A percentile compares a stretch with the other conserved stretches of the same genome.
Evolutionary conservation across 2,113 vertebrate species (phyloP).

Genomic region (Oreochromis niloticus): DNA sequence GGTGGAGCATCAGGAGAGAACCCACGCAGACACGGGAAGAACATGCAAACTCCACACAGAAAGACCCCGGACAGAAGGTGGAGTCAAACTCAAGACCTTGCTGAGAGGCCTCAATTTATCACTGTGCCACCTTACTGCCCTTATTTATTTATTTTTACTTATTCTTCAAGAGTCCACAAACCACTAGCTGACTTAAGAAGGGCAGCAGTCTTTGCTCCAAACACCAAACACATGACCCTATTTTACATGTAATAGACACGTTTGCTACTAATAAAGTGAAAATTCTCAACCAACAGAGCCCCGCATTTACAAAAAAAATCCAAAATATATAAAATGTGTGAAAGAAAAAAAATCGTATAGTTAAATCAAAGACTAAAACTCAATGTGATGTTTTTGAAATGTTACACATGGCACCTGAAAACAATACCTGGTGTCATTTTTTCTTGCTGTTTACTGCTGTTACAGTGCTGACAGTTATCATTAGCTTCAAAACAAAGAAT

Average conservation of each 20-base stretch:
- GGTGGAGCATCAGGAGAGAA: not conserved
- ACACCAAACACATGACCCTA: fast-evolving
- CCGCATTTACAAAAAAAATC: not conserved
- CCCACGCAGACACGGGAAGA: not conserved
- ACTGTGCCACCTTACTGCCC: fast-evolving
- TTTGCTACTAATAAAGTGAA: not conserved
- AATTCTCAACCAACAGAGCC: fast-evolving
- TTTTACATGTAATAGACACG: fast-evolving
- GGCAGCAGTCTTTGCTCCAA: fast-evolving
- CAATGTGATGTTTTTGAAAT: not conserved
- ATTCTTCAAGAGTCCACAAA: fast-evolving
- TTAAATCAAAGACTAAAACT: not conserved
- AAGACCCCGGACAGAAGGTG: not conserved
- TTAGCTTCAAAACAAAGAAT: not conserved
- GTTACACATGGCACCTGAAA: not conserved
- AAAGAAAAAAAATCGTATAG: not conserved
- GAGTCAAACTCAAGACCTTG: not conserved
- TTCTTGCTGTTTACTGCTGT: not conserved
- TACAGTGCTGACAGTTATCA: not conserved
- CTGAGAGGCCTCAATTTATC: not conserved
- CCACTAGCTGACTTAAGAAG: not conserved
- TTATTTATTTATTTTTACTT: not conserved
- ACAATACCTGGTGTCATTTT: not conserved
- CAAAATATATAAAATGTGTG: not conserved
- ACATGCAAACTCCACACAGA: not conserved